Percentiles rank a stretch among this genome's conserved stretches.
Evolutionary conservation across 2,888 invertebrate genomes (phyloP).

Genomic region (Philhelius pedissequus): DNA sequence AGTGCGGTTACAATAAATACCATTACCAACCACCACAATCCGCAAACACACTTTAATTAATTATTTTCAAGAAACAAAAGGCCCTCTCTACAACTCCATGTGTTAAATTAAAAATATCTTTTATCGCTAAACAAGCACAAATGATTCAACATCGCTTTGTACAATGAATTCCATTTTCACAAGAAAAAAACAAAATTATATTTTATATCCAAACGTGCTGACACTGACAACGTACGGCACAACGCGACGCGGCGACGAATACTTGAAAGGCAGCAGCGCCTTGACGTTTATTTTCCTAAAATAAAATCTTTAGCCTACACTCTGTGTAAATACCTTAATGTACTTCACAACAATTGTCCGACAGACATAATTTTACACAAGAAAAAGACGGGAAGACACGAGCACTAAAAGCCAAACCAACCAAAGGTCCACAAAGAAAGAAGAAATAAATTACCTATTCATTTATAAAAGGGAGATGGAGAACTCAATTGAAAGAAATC

Average conservation of each 20-base stretch:
- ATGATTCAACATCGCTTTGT: background rate
- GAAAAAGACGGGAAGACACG: background rate
- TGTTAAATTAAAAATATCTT: constrained; percentile 8
- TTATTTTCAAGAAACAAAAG: background rate
- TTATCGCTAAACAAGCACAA: constrained; percentile 39
- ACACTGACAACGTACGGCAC: too few relatives aligned
- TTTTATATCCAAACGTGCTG: background rate
- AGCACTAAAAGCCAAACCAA: background rate
- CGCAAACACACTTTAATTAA: background rate
- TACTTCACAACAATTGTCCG: constrained; percentile 7
- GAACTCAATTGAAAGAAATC: background rate
- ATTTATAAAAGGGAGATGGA: background rate
- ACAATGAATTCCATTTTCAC: background rate
- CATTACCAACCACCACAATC: background rate
- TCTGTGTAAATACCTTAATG: background rate
- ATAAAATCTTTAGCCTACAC: constrained; percentile 33
- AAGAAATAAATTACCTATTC: background rate
- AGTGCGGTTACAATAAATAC: too few relatives aligned
- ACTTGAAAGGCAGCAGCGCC: background rate
- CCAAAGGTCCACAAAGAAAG: background rate
- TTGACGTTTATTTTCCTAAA: constrained; percentile 46
- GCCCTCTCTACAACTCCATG: background rate
- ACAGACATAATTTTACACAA: background rate
- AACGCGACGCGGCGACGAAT: too few relatives aligned
- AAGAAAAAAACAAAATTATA: background rate